These are phyloP conservation scores for Microtus californicus DNA, from an alignment of 2,797 vertebrate species.

Conservation along the genomic window DNA sequence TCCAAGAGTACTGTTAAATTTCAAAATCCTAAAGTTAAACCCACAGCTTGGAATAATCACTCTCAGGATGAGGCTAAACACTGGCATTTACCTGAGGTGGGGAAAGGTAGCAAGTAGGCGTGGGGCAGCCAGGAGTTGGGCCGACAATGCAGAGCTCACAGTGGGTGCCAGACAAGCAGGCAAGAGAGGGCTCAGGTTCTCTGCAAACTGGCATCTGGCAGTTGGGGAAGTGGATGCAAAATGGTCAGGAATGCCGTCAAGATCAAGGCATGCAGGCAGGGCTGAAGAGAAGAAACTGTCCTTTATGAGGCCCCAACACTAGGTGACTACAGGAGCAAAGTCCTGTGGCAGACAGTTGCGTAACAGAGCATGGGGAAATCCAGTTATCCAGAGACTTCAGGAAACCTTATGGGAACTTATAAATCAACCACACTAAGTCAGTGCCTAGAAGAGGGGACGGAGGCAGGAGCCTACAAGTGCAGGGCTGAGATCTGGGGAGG, in stretches of 20 bases:
- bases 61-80: neutral
- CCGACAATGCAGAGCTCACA: neutral
- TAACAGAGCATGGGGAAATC: neutral
- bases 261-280: neutral
- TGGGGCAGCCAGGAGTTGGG: neutral
- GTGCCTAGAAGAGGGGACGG: neutral
- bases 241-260: neutral
- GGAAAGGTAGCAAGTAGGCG: neutral
- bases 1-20: conserved; percentile 30
- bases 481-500: neutral
- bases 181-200: neutral
- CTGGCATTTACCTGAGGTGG: neutral
- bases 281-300: conserved; percentile 13
- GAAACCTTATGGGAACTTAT: neutral
- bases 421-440: neutral
- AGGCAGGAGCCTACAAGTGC: neutral
- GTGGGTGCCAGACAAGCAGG: neutral
- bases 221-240: neutral
- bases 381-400: neutral
- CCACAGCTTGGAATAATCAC: neutral
- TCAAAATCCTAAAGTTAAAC: conserved; percentile 23
- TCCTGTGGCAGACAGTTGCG: neutral
- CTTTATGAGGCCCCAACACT: neutral
- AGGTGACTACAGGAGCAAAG: neutral
- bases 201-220: neutral